phyloP scores from a whole-genome alignment of 2,113 vertebrate species.

The Mus spicilegus region DNA sequence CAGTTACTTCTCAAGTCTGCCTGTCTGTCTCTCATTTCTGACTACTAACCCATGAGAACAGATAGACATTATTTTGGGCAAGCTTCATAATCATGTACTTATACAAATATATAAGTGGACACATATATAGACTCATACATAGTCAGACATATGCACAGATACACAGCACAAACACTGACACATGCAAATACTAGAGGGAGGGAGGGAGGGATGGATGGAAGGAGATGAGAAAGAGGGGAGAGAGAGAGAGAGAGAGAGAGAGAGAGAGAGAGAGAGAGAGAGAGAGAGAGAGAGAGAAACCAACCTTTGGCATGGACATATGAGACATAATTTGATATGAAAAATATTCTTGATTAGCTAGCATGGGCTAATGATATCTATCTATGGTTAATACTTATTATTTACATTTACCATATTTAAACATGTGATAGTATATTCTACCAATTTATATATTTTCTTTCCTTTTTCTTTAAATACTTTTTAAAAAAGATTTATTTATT shows the following conservation, averaged over 20 bases:
- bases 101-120: background rate
- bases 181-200: background rate
- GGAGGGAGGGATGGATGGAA: too few relatives aligned
- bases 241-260: too few relatives aligned
- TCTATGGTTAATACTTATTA: conserved; percentile 10
- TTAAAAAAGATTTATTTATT: background rate
- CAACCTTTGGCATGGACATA: background rate
- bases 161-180: background rate
- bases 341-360: conserved; percentile 29
- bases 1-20: background rate
- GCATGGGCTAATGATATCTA: background rate
- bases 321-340: background rate
- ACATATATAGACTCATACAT: background rate
- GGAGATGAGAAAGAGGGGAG: too few relatives aligned
- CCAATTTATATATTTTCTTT: background rate
- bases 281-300: background rate
- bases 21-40: background rate
- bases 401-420: background rate
- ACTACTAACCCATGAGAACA: background rate
- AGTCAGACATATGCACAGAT: background rate
- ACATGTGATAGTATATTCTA: background rate
- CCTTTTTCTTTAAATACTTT: background rate
- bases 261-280: too few relatives aligned
- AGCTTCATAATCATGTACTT: background rate
- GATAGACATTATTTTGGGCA: background rate